phyloP scores from a whole-genome alignment of 2,113 vertebrate genomes.

The Apodemus speciosus region DNA sequence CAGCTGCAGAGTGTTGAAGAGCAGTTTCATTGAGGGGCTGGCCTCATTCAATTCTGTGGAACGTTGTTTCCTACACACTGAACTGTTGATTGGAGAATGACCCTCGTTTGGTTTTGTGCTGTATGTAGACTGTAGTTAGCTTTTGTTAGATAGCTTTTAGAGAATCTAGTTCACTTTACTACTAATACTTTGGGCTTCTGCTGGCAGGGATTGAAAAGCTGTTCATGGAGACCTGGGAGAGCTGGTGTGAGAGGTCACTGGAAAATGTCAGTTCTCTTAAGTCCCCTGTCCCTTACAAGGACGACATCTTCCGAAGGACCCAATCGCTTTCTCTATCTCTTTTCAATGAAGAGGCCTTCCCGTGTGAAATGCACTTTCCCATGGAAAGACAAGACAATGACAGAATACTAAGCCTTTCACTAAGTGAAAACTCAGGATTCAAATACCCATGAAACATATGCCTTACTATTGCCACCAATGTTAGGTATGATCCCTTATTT shows the following conservation, averaged over 20 bases:
- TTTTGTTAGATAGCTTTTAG: constrained; percentile 84
- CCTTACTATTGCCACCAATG: background rate
- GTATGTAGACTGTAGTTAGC: constrained; percentile 82
- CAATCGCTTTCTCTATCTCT: background rate
- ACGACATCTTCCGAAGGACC: background rate
- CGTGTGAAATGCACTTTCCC: constrained; percentile 18
- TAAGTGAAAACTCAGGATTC: background rate
- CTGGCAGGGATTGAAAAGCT: constrained; percentile 74
- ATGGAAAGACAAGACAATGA: background rate
- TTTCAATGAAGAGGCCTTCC: background rate
- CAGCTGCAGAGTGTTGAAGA: constrained; percentile 27
- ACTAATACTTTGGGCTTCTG: constrained; percentile 83
- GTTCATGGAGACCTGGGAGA: constrained; percentile 66
- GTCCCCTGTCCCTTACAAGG: background rate
- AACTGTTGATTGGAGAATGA: constrained; percentile 86
- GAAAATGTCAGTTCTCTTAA: background rate
- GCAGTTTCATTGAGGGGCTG: background rate
- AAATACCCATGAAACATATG: background rate
- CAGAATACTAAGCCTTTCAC: background rate
- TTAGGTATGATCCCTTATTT: background rate
- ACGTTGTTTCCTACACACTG: constrained; percentile 50
- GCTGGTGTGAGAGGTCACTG: background rate
- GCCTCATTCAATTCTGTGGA: constrained; percentile 60
- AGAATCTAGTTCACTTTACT: constrained; percentile 78
- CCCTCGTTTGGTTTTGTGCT: constrained; percentile 76